A percentile compares a stretch with the other conserved stretches of the same genome.
Conservation (phyloP, 2,113 vertebrate genomes). For the Lucifuga dentata region DNA sequence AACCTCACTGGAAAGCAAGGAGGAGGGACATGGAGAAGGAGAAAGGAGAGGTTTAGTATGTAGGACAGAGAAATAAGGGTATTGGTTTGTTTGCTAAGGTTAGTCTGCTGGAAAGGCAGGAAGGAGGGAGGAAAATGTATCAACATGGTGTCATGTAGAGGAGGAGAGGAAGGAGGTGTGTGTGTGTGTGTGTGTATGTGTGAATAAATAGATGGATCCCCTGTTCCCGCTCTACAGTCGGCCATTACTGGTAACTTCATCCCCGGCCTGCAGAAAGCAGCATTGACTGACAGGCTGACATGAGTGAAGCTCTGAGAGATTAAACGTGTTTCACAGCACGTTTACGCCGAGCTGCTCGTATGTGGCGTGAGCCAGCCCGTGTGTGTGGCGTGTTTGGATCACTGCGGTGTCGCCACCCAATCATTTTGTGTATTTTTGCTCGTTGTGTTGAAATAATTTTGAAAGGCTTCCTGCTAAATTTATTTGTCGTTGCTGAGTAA, state of each 20-base stretch:
- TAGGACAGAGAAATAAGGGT: conserved; percentile 4
- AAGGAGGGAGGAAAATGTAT: conserved; percentile 40
- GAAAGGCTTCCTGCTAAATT: no score
- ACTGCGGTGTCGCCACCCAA: no score
- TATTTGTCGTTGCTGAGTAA: no score
- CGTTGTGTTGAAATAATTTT: no score
- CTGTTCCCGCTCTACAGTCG: conserved; percentile 25
- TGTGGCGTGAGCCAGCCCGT: not conserved
- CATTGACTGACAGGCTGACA: conserved; percentile 38
- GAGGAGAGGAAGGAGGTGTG: no score
- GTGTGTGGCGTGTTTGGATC: no score
- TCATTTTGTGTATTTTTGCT: no score
- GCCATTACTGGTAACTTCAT: conserved; percentile 35
- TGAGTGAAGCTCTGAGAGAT: not conserved
- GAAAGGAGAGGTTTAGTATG: conserved; percentile 34
- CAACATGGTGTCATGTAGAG: conserved; percentile 53
- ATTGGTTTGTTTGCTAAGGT: conserved; percentile 11
- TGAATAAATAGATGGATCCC: conserved; percentile 38
- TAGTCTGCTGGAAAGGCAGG: conserved; percentile 51
- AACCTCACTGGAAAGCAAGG: conserved; percentile 70
- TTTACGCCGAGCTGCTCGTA: not conserved
- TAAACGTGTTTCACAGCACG: conserved; percentile 11
- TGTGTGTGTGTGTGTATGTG: conserved; percentile 21
- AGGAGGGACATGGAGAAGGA: conserved; percentile 36
- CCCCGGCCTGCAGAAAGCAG: conserved; percentile 25